A percentile compares a stretch with the other conserved stretches of the same genome.
phyloP scores from a whole-genome alignment of 1,140 invertebrate species.

The Cydia pomonella region DNA sequence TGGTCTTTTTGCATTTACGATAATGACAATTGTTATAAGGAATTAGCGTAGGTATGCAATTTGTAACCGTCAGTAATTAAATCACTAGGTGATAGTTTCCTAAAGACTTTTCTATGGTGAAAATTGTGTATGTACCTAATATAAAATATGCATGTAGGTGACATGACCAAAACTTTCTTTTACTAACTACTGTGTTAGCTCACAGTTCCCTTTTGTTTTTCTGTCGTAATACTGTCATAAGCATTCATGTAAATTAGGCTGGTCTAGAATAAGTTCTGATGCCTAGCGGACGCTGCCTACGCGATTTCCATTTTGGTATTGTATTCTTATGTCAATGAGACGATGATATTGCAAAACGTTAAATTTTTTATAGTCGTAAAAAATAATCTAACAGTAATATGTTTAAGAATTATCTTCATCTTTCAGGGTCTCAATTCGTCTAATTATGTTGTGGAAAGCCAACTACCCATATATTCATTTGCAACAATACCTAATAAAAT shows the following conservation, averaged over 20 bases:
- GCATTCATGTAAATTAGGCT: background rate
- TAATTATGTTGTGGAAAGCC: too few relatives aligned
- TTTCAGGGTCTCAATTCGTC: too few relatives aligned
- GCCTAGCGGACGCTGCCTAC: background rate
- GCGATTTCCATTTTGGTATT: constrained; percentile 9
- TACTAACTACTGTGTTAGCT: background rate
- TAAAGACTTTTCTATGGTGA: too few relatives aligned
- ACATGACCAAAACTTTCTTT: background rate
- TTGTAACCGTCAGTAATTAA: too few relatives aligned
- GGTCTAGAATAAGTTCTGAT: background rate
- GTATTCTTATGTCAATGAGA: background rate
- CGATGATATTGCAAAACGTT: background rate
- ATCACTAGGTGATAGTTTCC: too few relatives aligned
- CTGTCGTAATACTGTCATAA: constrained; percentile 3
- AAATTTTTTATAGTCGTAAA: background rate
- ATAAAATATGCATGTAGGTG: background rate
- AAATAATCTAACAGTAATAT: background rate
- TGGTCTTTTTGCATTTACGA: too few relatives aligned
- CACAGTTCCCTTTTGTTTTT: background rate
- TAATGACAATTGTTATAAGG: too few relatives aligned
- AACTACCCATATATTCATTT: too few relatives aligned
- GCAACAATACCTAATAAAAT: too few relatives aligned
- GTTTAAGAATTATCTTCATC: background rate
- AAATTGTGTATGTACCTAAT: background rate
- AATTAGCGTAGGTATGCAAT: too few relatives aligned